Evolutionary conservation across 2,888 invertebrate genomes (phyloP).

Genomic region (Epinotia ramella): DNA sequence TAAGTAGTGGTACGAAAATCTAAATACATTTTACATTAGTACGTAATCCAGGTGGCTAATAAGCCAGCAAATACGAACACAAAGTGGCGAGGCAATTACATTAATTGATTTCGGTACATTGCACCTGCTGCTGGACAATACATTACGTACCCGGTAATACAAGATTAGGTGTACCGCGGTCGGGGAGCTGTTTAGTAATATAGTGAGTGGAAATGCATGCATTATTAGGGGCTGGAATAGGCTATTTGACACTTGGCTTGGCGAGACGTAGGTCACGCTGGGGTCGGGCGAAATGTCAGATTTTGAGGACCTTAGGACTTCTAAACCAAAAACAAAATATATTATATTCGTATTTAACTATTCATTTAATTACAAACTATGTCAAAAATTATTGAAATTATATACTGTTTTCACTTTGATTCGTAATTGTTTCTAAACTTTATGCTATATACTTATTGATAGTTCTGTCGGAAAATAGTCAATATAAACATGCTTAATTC

Average conservation of each 20-base stretch:
- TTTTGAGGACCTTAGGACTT: too few relatives aligned
- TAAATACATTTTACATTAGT: conserved; percentile 20
- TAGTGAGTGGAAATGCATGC: conserved; percentile 22
- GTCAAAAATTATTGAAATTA: too few relatives aligned
- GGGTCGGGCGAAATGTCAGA: too few relatives aligned
- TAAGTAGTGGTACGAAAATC: conserved; percentile 2
- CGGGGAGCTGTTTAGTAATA: conserved; percentile 16
- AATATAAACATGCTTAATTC: too few relatives aligned
- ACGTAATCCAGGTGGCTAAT: conserved; percentile 55
- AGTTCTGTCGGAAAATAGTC: too few relatives aligned
- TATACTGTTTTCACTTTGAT: too few relatives aligned
- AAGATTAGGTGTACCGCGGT: conserved; percentile 34
- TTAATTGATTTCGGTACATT: conserved; percentile 75
- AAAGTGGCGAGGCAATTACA: conserved; percentile 64
- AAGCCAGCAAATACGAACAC: conserved; percentile 60
- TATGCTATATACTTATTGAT: too few relatives aligned
- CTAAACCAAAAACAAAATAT: too few relatives aligned
- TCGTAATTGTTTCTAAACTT: too few relatives aligned
- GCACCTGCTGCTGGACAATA: conserved; percentile 67
- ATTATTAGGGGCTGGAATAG: neutral
- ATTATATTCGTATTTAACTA: too few relatives aligned
- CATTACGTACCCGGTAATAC: conserved; percentile 47
- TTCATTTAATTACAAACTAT: too few relatives aligned
- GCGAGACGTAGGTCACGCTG: too few relatives aligned
- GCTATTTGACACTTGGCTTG: neutral